Conservation (phyloP, 2,113 vertebrate species). For the Sinocyclocheilus anophthalmus region DNA sequence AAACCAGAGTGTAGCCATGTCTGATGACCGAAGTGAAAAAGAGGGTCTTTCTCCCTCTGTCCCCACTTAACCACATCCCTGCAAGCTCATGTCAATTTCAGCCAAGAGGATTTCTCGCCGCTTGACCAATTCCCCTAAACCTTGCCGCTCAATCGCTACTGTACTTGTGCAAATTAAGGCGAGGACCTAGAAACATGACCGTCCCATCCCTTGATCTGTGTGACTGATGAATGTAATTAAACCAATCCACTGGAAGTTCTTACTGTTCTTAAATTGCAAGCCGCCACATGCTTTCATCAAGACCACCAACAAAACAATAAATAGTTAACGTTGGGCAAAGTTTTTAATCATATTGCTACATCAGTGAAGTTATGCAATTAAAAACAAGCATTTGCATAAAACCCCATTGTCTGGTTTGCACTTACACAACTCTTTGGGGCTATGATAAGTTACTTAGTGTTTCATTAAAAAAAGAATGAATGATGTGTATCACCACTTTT, state of each 20-base stretch:
- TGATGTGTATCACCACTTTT: neutral
- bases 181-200: neutral
- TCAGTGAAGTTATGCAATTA: constrained; percentile 30
- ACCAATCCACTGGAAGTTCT: neutral
- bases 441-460: neutral
- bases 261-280: neutral
- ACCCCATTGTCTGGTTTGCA: constrained; percentile 15
- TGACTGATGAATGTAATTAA: constrained; percentile 22
- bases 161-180: neutral
- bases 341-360: constrained; percentile 46
- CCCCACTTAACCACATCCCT: constrained; percentile 60
- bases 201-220: neutral
- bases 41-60: neutral
- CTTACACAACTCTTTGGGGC: neutral
- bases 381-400: constrained; percentile 23
- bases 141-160: neutral
- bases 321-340: constrained; percentile 19
- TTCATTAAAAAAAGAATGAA: neutral
- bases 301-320: constrained; percentile 23
- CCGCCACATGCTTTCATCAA: constrained; percentile 10
- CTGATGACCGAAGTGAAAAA: constrained; percentile 27
- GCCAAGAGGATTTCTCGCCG: constrained; percentile 58
- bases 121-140: constrained; percentile 31
- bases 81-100: constrained; percentile 56
- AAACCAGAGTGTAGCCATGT: constrained; percentile 20